Evolutionary conservation across 2,888 invertebrate species (phyloP), one percentile per base, ranked within the genome.

Genomic region (Nesidiocoris tenuis): DNA sequence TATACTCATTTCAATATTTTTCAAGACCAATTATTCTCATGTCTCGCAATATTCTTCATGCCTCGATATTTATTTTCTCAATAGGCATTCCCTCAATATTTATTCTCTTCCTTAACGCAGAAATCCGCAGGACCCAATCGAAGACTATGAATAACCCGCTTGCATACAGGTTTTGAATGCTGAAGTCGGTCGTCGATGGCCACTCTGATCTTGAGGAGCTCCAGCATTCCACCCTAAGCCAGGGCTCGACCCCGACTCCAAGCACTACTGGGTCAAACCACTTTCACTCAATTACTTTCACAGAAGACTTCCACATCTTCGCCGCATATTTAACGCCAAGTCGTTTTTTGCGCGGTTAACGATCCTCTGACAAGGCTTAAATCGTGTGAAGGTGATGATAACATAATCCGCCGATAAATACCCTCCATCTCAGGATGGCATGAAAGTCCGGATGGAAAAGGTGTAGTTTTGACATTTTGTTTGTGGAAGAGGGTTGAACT

Each of bases 251-350:
- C 39, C 56, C 22, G 67, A 67, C 67, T 39, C n/a, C 12, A 59
- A 25, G 23, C 57, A 59, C 59, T 22, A 22, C 70, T 18, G 9
- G 67, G 67, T 39, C 54, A 24, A 59, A 70, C 70, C 59, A 70
- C 70, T 70, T 70, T 70, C 70, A 70, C 70, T 59, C 70, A 23
- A 24, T 24, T 22, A 66, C 67, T 67, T 24, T 70, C 70, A 39
- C 39, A 39, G 39, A 56, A 70, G 57, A 59, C 3, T 39, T 65
- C 70, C 59, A 2, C 56, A 9, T 59, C 24, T 59, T 70, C 21
- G 16, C 63, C 21, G 16, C 63, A 16, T 21, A 59, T 70, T 70
- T 70, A 23, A 57, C 70, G 70, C 70, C 54, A 7, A 3, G 12
- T 39, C 39, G 12, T 39, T 39, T 39, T 39, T 12, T 12, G 39